Evolutionary conservation across 2,888 invertebrate genomes (phyloP).

Genomic region (Hybos culiciformis): DNA sequence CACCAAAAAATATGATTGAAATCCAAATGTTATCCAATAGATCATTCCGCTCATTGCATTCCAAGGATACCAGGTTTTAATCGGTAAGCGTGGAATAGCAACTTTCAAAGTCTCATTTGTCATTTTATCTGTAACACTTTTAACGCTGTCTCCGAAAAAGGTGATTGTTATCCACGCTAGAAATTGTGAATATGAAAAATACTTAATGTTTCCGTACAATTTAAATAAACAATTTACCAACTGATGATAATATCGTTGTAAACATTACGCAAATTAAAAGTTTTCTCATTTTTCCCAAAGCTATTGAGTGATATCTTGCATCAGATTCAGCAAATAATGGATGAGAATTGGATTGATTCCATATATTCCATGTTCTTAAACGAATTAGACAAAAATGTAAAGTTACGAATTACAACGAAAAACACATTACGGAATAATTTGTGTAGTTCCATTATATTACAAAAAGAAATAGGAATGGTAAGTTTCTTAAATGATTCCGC

Average conservation of each 20-base stretch:
- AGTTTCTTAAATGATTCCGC: no score
- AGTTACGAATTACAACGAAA: neutral
- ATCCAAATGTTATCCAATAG: conserved; percentile 51
- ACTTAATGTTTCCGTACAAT: neutral
- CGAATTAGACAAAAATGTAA: neutral
- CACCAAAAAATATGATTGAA: conserved; percentile 55
- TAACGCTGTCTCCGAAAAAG: conserved; percentile 65
- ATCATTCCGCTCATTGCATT: conserved; percentile 54
- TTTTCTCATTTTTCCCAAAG: conserved; percentile 61
- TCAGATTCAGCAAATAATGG: conserved; percentile 75
- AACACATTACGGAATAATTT: neutral
- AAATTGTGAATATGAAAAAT: neutral
- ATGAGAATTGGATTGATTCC: conserved; percentile 76
- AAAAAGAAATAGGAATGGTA: no score
- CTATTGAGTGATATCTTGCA: conserved; percentile 57
- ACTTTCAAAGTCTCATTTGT: conserved; percentile 56
- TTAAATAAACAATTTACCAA: conserved; percentile 34
- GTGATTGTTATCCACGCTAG: conserved; percentile 65
- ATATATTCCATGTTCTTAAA: conserved; percentile 56
- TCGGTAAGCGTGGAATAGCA: conserved; percentile 55
- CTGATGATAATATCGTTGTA: conserved; percentile 45
- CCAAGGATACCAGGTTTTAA: conserved; percentile 70
- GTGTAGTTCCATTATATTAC: neutral
- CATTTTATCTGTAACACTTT: conserved; percentile 49
- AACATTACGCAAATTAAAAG: conserved; percentile 52